Conservation (phyloP, 2,113 vertebrate species). For the Salvelinus namaycush region DNA sequence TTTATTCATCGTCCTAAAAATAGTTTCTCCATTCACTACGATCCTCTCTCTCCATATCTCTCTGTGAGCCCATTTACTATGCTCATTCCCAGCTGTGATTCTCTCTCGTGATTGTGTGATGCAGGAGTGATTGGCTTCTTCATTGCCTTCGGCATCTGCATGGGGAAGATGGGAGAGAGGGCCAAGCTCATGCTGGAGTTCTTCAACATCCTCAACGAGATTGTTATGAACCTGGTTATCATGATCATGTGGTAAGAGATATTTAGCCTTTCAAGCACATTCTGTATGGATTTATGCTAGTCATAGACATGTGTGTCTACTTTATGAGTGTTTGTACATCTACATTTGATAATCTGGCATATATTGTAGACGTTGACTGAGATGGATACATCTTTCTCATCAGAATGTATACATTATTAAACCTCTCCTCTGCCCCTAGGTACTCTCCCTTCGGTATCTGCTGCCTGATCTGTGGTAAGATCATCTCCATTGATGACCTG, state of each 20-base stretch:
- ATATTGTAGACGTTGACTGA: too few species aligned
- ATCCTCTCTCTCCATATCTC: background rate
- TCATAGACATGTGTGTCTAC: too few species aligned
- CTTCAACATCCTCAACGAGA: slow-evolving; percentile 99
- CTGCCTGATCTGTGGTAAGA: slow-evolving; percentile 98
- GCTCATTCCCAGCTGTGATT: slow-evolving; percentile 27
- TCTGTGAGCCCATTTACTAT: slow-evolving; percentile 2
- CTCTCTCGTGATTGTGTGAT: slow-evolving; percentile 53
- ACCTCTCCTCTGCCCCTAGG: slow-evolving; percentile 69
- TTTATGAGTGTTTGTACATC: too few species aligned
- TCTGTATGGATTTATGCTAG: background rate
- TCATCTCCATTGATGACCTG: slow-evolving; percentile 96
- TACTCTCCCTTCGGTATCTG: slow-evolving; percentile 98
- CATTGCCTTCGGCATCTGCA: slow-evolving; percentile 97
- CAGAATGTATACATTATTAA: background rate
- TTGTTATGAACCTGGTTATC: slow-evolving; percentile 97
- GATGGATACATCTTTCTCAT: background rate
- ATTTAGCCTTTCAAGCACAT: background rate
- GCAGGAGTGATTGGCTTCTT: slow-evolving; percentile 98
- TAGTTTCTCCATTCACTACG: too few species aligned
- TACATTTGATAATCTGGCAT: too few species aligned
- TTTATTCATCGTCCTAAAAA: too few species aligned
- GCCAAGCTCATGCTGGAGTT: slow-evolving; percentile 98
- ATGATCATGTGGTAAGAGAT: slow-evolving; percentile 97
- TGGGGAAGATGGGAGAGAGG: slow-evolving; percentile 99